Conservation (phyloP, 2,888 invertebrate species). For the Isoperla grammatica region DNA sequence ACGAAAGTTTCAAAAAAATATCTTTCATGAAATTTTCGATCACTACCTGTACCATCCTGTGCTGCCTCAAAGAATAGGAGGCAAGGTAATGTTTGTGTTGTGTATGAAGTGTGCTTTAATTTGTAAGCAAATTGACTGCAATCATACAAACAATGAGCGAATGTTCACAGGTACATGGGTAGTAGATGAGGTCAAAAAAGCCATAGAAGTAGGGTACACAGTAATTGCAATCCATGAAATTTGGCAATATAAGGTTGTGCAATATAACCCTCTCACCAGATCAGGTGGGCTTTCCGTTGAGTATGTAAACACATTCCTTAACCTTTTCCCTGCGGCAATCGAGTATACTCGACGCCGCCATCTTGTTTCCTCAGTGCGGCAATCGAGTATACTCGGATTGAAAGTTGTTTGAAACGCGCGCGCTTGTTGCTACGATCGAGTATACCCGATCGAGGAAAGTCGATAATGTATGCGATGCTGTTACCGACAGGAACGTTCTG, state of each 20-base stretch:
- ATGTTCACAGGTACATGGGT: conserved; percentile 38
- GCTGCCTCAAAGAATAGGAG: not conserved
- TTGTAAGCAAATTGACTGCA: too few species aligned
- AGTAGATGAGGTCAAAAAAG: conserved; percentile 38
- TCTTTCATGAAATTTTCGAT: too few species aligned
- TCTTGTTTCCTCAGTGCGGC: too few species aligned
- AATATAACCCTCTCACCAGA: not conserved
- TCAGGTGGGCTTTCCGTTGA: conserved; percentile 37
- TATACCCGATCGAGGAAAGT: too few species aligned
- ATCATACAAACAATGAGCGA: conserved; percentile 23
- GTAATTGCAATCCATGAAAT: not conserved
- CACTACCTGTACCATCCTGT: conserved; percentile 17
- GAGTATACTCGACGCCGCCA: too few species aligned
- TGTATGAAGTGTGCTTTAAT: not conserved
- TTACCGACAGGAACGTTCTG: too few species aligned
- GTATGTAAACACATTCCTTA: conserved; percentile 38
- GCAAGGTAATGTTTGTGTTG: not conserved
- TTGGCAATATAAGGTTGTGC: not conserved
- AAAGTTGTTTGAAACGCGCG: too few species aligned
- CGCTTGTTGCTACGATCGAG: too few species aligned
- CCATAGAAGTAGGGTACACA: conserved; percentile 19
- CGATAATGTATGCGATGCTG: too few species aligned
- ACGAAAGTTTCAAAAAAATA: too few species aligned
- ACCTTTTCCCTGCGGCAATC: conserved; percentile 16
- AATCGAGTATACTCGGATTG: too few species aligned